Base-by-base conservation (phyloP, 2,113 vertebrate species). In the Pedionomus torquatus region DNA sequence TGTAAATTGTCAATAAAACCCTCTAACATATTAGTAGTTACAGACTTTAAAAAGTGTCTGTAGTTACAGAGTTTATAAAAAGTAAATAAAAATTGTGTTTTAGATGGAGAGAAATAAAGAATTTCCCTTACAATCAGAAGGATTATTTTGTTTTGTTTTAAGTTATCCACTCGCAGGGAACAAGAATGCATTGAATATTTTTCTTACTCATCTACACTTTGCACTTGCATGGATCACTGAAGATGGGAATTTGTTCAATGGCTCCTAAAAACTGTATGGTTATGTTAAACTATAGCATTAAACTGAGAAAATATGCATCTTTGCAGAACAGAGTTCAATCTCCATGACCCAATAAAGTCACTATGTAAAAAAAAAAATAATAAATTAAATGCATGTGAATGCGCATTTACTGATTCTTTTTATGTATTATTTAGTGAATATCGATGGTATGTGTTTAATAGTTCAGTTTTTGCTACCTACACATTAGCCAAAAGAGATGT, bases 301-400 rank as follows among this genome's bases (percentile, higher is more conserved):
- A 92, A 89, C 52, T 76, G 61, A 91, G 61, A 88, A 90, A 97
- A 78, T 49, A 49, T 92, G 60, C 87, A 63, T 95, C 52, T 58
- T 90, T 91, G 80, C 89, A 91, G 87, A 97, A 77, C 64, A 90
- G 91, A 91, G 39, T 90, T 96, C 95, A 95, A 95, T 87, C 84
- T 89, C 87, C 78, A 95, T 90, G 87, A 85, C 96, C 95, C 96
- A 41, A 66, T 94, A 87, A 97, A 97, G 90, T 97, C 97, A 97
- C 97, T 95, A 96, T 98, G 98, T 98, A 97, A 96, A 97, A 92
- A 84, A 44, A 65, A 16, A 66, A 41, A 81, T 83, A 77, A 52
- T 87, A 96, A 98, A 95, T 95, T 96, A 98, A 97, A 98, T 98
- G 99, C 99, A 99, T 99, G 99, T 98, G 98, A 99, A 98, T 98